Evolutionary conservation across 2,113 vertebrate species (phyloP), one percentile per base, ranked within the genome.

Genomic region (Cryptotis parvus): DNA sequence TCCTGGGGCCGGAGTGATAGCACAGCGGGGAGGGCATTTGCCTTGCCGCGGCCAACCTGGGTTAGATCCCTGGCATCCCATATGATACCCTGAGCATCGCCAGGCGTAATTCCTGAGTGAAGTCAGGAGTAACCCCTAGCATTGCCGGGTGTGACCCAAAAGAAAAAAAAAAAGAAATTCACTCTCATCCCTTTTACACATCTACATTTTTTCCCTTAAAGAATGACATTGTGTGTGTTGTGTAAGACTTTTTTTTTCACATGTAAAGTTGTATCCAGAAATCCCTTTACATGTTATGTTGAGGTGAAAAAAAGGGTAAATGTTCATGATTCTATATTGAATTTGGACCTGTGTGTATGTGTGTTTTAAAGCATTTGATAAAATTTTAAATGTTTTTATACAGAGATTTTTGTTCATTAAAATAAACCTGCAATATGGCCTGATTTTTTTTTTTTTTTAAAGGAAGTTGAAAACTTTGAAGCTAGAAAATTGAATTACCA

Each of bases 401-500:
- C 52, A 82, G 37, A 94, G 37, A 78, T 91, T 95, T 87, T 84
- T 86, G 79, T 95, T 91, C 94, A 97, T 96, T 97, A 95, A 96
- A 96, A 94, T 94, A 65, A 95, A 79, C 79, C 80, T 91, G 14
- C 69, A 87, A 84, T 41, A 58, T 89, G 58, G 33, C 88, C 69
- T 94, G 49, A 90, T 94, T 95, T 94, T 95, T 94, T 74, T 95
- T 91, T 94, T 95, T 83, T 65, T 87, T 95, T 94, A 77, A 94
- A 95, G 91, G 55, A 92, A 87, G 66, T 69, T 82, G 84, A 90
- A 89, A 90, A 92, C 49, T 41, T 95, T 80, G 27, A 95, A 94
- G 79, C 24, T 43, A 27, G 65, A 87, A 92, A 87, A 49, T 79
- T 91, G 78, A 89, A 52, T 95, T 87, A 20, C 10, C 68, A 70